Evolutionary conservation across 1,140 invertebrate species (phyloP), one percentile per base, ranked within the genome.

Genomic region (Myzus persicae): DNA sequence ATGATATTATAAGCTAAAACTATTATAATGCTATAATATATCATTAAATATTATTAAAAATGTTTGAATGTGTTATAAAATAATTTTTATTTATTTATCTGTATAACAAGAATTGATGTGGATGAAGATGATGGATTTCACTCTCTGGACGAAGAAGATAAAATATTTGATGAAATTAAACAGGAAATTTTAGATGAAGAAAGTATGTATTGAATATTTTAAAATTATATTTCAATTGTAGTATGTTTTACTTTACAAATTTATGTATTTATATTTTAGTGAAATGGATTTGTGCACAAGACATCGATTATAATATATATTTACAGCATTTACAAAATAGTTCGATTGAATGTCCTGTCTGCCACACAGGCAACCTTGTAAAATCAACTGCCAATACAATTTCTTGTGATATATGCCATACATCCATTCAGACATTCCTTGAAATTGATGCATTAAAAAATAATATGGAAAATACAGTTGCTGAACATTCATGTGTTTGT

Each of bases 61-160:
- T 18, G 11, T 14, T 67, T 59, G 31, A 11, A 59, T 4, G 2
- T 59, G 26, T 59, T 31, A 31, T 85, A n/a, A n/a, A 87, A 46
- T 0, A 44, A 87, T 7, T n/a, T 26, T 44, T 84, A 51, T 42
- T 8, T 84, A 38, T 82, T 22, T 0, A 81, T 88, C 6, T 88
- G 2, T 88, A 54, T 38, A 54, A 90, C 31, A 76, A 92, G 91
- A 92, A 92, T 92, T 76, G 91, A 92, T 36, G 1, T 92, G 22
- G 91, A 92, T 22, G 91, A 92, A 82, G 91, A 92, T 92, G 91
- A 92, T 84, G 91, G 91, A 84, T 92, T 92, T 92, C 91, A 92
- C 48, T 92, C 91, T 20, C 42, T 92, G 26, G 91, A 92, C 31
- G 91, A 92, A 92, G 91, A 92, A 92, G 91, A 92, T 82, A 76